These are phyloP conservation scores for Cnemophilus loriae DNA, from an alignment of 2,113 vertebrate species.

Conservation along the genomic window DNA sequence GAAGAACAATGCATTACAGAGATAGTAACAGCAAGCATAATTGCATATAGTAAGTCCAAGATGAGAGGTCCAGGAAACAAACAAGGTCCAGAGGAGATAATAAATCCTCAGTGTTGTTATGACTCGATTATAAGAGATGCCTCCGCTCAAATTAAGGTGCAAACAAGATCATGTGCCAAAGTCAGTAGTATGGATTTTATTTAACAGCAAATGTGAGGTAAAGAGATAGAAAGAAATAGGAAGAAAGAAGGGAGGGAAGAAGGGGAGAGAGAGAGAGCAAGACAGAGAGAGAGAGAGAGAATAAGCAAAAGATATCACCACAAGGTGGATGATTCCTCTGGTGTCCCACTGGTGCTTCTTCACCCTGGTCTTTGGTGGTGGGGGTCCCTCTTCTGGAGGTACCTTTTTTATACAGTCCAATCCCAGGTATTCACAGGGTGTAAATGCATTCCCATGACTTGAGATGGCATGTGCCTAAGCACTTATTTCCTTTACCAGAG, in stretches of 20 bases:
- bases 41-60: background rate
- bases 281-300: background rate
- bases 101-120: background rate
- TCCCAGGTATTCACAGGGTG: background rate
- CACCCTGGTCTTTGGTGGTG: background rate
- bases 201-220: background rate
- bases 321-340: too few relatives aligned
- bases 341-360: background rate
- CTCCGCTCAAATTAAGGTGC: background rate
- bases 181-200: background rate
- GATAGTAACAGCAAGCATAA: background rate
- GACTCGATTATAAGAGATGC: background rate
- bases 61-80: background rate
- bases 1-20: background rate
- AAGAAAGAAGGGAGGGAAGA: background rate
- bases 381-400: background rate
- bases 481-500: background rate
- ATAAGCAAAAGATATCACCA: background rate
- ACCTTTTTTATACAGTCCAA: background rate
- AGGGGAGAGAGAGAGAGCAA: background rate
- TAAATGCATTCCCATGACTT: background rate
- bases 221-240: background rate
- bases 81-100: background rate
- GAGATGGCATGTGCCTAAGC: background rate
- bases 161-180: background rate